Evolutionary conservation across 1,140 invertebrate genomes (phyloP).

Genomic region (Frieseomelitta varia): DNA sequence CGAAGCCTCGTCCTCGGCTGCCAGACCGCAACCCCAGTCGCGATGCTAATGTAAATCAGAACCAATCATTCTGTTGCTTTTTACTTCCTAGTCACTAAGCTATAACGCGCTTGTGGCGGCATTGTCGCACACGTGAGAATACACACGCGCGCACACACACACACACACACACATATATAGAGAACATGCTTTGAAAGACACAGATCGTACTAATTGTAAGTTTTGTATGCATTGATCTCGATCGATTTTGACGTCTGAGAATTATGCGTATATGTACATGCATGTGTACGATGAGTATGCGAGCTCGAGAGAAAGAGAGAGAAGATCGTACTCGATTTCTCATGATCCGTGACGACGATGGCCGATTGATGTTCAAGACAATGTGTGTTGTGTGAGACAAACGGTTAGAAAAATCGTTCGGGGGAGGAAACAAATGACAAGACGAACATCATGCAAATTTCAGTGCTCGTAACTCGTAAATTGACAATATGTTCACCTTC

Average conservation of each 20-base stretch:
- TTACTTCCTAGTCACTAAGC: not conserved
- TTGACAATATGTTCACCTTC: not conserved
- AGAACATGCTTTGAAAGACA: conserved; percentile 48
- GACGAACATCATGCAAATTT: conserved; percentile 35
- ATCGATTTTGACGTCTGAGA: not conserved
- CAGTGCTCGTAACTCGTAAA: not conserved
- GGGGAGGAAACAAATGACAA: not conserved
- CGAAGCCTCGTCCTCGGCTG: conserved; percentile 88
- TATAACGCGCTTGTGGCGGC: conserved; percentile 12
- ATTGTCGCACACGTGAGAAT: not conserved
- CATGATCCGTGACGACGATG: not conserved
- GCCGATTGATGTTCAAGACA: not conserved
- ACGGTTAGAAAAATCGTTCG: not conserved
- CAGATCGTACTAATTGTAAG: not conserved
- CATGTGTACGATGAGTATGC: conserved; percentile 1
- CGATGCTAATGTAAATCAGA: conserved; percentile 85
- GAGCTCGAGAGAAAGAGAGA: not conserved
- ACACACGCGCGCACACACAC: conserved; percentile 10
- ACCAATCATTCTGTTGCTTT: conserved; percentile 47
- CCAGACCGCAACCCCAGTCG: conserved; percentile 93
- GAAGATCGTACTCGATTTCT: not conserved
- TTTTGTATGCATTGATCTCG: not conserved
- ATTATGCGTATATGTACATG: not conserved
- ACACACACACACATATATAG: not conserved
- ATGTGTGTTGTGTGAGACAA: not conserved